These are phyloP conservation scores for Oryzias melastigma DNA, from an alignment of 2,113 vertebrate genomes.

Conservation along the genomic window DNA sequence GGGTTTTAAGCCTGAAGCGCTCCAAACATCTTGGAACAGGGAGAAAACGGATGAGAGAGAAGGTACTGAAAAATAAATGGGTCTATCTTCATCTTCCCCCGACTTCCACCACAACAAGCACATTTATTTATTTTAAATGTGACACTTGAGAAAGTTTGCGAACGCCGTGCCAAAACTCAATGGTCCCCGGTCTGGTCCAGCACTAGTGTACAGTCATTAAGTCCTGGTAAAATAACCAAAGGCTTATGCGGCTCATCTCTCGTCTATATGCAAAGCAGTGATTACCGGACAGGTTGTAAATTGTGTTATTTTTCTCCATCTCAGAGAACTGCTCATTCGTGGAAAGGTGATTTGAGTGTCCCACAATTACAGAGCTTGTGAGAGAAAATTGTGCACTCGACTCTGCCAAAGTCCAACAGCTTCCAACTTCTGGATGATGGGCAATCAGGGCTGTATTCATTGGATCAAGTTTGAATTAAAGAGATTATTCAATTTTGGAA, in stretches of 20 bases:
- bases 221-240: slow-evolving; percentile 40
- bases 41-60: slow-evolving; percentile 14
- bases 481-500: slow-evolving; percentile 58
- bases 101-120: slow-evolving; percentile 35
- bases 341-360: slow-evolving; percentile 58
- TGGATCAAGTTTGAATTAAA: slow-evolving; percentile 53
- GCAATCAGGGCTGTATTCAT: slow-evolving; percentile 63
- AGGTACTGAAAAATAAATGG: slow-evolving; percentile 57
- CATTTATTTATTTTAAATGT: slow-evolving; percentile 53
- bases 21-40: slow-evolving; percentile 61
- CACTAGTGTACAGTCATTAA: slow-evolving; percentile 38
- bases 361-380: slow-evolving; percentile 57
- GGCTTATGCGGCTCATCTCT: slow-evolving; percentile 36
- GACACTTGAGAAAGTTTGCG: slow-evolving; percentile 56
- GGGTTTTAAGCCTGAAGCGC: slow-evolving; percentile 77
- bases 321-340: slow-evolving; percentile 56
- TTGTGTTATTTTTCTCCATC: slow-evolving; percentile 63
- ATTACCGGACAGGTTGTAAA: slow-evolving; percentile 65
- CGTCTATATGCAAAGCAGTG: slow-evolving; percentile 59
- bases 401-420: slow-evolving; percentile 59
- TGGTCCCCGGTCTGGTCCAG: slow-evolving; percentile 40
- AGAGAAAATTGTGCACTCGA: slow-evolving; percentile 56
- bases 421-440: slow-evolving; percentile 62
- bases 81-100: slow-evolving; percentile 52
- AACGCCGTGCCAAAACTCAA: slow-evolving; percentile 41